Conservation (phyloP, 2,888 invertebrate genomes). For the Matsumyia berberina region DNA sequence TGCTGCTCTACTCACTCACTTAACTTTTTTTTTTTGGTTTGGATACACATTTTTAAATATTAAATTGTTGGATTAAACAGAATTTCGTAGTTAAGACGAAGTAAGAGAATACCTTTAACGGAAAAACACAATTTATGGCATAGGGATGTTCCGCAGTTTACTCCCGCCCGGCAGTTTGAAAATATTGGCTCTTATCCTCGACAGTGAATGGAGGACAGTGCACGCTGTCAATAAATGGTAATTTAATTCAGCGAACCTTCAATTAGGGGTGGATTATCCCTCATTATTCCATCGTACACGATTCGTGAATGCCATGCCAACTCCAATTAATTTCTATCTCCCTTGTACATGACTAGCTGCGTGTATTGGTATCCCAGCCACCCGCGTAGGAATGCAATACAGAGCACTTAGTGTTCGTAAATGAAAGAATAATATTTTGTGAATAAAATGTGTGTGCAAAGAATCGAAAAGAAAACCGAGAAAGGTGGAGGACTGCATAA, state of each 20-base stretch:
- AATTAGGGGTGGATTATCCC: conserved; percentile 24
- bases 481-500: not conserved
- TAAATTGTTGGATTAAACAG: not conserved
- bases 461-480: not conserved
- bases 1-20: no score
- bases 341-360: not conserved
- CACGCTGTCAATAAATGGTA: conserved; percentile 9
- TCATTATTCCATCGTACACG: conserved; percentile 22
- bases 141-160: not conserved
- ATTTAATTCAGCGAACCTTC: conserved; percentile 18
- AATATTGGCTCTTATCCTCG: conserved; percentile 1
- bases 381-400: not conserved
- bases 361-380: not conserved
- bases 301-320: conserved; percentile 10
- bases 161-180: not conserved
- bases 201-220: not conserved
- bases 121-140: conserved; percentile 1
- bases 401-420: conserved; percentile 6
- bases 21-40: not conserved
- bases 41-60: not conserved
- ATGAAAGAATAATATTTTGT: not conserved
- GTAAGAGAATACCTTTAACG: not conserved
- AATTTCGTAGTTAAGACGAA: conserved; percentile 1
- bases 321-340: conserved; percentile 19
- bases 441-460: not conserved